phyloP scores from a whole-genome alignment of 2,888 invertebrate species.

The Reticulitermes lucifugus region DNA sequence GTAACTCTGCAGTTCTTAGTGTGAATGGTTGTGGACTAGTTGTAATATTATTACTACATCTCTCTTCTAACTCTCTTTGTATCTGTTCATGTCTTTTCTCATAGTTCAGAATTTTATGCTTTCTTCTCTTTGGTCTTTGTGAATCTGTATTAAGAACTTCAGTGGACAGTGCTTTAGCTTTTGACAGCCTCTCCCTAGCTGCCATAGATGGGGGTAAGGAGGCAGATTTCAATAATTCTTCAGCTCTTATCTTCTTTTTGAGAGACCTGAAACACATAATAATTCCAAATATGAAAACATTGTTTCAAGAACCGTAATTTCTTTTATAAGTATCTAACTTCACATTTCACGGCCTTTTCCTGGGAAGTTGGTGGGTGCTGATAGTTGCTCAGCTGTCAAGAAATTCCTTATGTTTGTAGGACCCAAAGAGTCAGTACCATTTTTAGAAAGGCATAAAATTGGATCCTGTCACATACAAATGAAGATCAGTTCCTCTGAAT shows the following conservation, averaged over 20 bases:
- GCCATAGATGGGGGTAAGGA: conserved; percentile 78
- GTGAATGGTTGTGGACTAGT: conserved; percentile 68
- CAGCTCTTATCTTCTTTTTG: conserved; percentile 76
- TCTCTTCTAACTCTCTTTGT: conserved; percentile 60
- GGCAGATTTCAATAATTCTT: conserved; percentile 75
- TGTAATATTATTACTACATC: conserved; percentile 66
- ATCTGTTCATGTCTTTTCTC: conserved; percentile 62
- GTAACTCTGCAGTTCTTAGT: conserved; percentile 68
- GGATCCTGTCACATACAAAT: too few relatives aligned
- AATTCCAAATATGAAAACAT: too few relatives aligned
- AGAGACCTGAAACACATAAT: conserved; percentile 64
- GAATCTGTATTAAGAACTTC: conserved; percentile 14
- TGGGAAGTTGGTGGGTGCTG: neutral
- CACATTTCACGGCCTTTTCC: too few relatives aligned
- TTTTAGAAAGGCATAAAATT: too few relatives aligned
- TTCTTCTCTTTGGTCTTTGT: conserved; percentile 25
- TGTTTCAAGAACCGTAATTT: too few relatives aligned
- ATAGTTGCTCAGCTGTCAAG: neutral
- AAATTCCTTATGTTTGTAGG: neutral
- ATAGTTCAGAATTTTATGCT: conserved; percentile 57
- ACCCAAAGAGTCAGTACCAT: too few relatives aligned
- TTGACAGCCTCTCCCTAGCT: conserved; percentile 65
- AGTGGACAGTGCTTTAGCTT: conserved; percentile 35
- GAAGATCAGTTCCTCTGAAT: too few relatives aligned
- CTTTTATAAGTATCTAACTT: too few relatives aligned